These are phyloP conservation scores for Eupithecia centaureata DNA, from an alignment of 2,888 invertebrate genomes.

Conservation along the genomic window DNA sequence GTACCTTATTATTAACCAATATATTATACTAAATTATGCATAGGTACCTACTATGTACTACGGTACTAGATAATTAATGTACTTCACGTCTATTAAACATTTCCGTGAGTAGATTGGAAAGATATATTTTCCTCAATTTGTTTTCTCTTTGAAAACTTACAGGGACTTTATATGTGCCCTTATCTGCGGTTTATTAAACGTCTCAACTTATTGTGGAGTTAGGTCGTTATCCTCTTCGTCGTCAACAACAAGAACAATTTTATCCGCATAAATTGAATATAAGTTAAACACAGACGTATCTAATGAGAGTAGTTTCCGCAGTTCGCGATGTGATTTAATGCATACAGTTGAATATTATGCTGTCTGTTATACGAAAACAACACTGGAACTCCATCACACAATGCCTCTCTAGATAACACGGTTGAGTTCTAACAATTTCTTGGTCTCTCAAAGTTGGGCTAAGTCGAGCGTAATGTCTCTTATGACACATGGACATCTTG, in stretches of 20 bases:
- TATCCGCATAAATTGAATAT: constrained; percentile 39
- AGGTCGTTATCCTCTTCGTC: constrained; percentile 31
- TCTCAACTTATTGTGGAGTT: constrained; percentile 32
- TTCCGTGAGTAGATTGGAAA: background rate
- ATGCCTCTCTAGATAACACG: constrained; percentile 8
- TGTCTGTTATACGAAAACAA: constrained; percentile 12
- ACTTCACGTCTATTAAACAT: too few relatives aligned
- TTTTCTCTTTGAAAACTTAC: background rate
- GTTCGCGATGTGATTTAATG: constrained; percentile 36
- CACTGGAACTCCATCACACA: constrained; percentile 7
- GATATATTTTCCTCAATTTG: background rate
- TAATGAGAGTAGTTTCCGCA: constrained; percentile 42
- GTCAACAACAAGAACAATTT: constrained; percentile 41
- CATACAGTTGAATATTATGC: constrained; percentile 11
- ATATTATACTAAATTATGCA: too few relatives aligned
- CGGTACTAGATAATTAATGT: too few relatives aligned
- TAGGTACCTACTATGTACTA: too few relatives aligned
- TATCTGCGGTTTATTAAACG: constrained; percentile 20
- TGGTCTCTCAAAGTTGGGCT: constrained; percentile 12
- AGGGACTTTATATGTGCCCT: background rate
- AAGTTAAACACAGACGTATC: constrained; percentile 42
- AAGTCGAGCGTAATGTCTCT: constrained; percentile 11
- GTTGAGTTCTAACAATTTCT: constrained; percentile 9
- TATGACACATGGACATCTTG: constrained; percentile 12
- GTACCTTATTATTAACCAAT: too few relatives aligned